Evolutionary conservation across 2,113 vertebrate genomes (phyloP).

Genomic region (Catharus fuscescens): DNA sequence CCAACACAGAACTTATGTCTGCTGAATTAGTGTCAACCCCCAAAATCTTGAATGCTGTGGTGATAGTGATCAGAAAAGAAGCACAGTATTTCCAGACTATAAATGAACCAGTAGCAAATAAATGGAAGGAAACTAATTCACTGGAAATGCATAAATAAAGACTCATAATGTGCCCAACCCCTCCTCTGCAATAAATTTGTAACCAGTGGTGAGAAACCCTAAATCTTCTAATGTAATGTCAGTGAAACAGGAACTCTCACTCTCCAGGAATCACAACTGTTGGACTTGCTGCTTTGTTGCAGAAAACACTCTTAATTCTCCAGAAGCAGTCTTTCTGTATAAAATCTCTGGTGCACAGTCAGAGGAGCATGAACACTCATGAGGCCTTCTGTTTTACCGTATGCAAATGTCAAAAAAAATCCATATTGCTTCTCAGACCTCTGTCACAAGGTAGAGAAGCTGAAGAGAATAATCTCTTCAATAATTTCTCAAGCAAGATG

Average conservation of each 20-base stretch:
- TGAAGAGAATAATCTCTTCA: background rate
- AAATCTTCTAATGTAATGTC: background rate
- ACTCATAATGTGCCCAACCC: background rate
- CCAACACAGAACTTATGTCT: background rate
- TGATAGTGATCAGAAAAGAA: background rate
- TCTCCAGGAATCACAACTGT: background rate
- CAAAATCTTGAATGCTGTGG: background rate
- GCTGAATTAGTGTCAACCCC: background rate
- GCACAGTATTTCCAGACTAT: background rate
- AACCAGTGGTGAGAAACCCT: background rate
- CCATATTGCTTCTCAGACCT: background rate
- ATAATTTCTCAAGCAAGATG: background rate
- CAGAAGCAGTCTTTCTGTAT: background rate
- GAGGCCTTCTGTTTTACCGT: background rate
- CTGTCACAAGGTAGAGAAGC: background rate
- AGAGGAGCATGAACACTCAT: background rate
- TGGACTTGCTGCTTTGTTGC: background rate
- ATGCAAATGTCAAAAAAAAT: background rate
- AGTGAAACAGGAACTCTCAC: background rate
- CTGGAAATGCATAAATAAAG: background rate
- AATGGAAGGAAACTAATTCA: background rate
- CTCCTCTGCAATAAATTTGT: background rate
- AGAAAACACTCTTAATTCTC: background rate
- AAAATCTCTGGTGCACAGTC: background rate
- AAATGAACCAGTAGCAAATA: background rate